Evolutionary conservation across 2,888 invertebrate species (phyloP).

Genomic region (Pammene aurita): DNA sequence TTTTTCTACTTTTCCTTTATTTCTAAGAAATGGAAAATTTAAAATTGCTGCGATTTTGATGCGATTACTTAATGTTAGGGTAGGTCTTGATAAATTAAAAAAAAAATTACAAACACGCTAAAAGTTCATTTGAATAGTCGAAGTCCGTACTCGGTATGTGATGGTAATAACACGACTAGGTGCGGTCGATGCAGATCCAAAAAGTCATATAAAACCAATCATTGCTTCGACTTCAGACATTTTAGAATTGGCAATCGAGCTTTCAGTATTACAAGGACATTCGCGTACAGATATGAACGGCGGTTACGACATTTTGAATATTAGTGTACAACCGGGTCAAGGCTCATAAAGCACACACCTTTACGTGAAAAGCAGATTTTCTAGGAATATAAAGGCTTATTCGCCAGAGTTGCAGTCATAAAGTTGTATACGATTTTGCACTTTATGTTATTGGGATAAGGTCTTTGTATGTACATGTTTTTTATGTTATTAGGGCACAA

Average conservation of each 20-base stretch:
- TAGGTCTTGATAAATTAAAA: too few relatives aligned
- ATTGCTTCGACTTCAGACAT: background rate
- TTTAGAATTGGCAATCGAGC: background rate
- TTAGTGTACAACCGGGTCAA: background rate
- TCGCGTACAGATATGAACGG: background rate
- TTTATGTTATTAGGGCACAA: background rate
- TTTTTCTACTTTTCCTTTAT: too few relatives aligned
- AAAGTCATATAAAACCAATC: background rate
- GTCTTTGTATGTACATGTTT: background rate
- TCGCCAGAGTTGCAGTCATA: too few relatives aligned
- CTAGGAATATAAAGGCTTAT: background rate
- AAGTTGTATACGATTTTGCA: background rate
- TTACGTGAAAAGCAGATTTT: background rate
- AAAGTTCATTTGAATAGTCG: too few relatives aligned
- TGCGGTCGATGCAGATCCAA: background rate
- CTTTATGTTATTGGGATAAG: background rate
- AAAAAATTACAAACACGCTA: too few relatives aligned
- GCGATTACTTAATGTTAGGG: too few relatives aligned
- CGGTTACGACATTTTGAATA: constrained; percentile 8
- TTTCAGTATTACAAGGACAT: background rate
- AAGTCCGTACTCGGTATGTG: too few relatives aligned
- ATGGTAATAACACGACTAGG: background rate
- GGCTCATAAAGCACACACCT: constrained; percentile 8
- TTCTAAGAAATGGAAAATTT: too few relatives aligned
- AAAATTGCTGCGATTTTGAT: too few relatives aligned